Evolutionary conservation across 2,797 vertebrate species (phyloP), one percentile per base, ranked within the genome.

Genomic region (Pelobates cultripes): DNA sequence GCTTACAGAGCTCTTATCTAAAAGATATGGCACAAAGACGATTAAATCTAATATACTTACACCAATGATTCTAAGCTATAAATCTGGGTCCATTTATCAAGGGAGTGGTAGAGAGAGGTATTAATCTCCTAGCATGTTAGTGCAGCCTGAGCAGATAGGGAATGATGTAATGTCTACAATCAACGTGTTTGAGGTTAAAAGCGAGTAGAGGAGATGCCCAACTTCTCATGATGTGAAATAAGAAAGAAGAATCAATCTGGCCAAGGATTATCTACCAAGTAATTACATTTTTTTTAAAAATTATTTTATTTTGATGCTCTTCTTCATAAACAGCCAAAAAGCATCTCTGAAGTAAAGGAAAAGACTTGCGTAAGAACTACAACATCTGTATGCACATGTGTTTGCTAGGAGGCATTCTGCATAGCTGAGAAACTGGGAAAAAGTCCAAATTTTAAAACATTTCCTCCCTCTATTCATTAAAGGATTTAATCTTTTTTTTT

Each of bases 401-500:
- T 81, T 70, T 77, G 87, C 84, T 63, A 84, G 86, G 80, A 87
- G 40, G 66, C 80, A 73, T 85, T 86, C 73, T 87, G 77, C 84
- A 78, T 85, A 84, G 84, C 90, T 88, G 73, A 55, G 76, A 86
- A 85, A 75, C 73, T 76, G 71, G 73, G 73, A 51, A 70, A 82
- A 8, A 73, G 3, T 77, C 61, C 86, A 77, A 67, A 78, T 80
- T 81, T 6, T 2, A 60, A 82, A 53, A 85, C 47, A 75, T 86
- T 77, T 84, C 77, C 82, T 76, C 77, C 77, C 82, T 74, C 73
- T 84, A 84, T 79, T 84, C 82, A 76, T 79, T 84, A 79, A 84
- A 84, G 77, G 82, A 79, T 84, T 84, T 84, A 79, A 84, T 79
- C 47, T 55, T 79, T 79, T 61, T 28, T 28, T 28, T 28, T 28